Evolutionary conservation across 2,888 invertebrate genomes (phyloP).

Genomic region (Cataglyphis livida): DNA sequence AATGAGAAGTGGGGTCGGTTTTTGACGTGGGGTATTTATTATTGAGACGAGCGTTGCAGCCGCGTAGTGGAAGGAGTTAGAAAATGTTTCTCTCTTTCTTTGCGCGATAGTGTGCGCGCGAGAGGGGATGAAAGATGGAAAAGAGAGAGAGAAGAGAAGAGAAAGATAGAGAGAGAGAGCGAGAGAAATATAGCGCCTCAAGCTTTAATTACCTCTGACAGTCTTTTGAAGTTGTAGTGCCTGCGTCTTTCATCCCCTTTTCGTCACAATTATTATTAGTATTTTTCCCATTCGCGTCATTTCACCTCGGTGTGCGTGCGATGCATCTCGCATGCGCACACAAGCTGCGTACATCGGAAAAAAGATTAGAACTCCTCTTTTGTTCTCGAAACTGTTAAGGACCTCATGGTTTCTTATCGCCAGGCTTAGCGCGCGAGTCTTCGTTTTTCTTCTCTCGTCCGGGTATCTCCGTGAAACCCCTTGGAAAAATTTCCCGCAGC

Average conservation of each 20-base stretch:
- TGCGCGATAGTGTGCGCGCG: conserved; percentile 29
- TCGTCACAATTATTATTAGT: conserved; percentile 73
- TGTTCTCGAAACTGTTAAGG: conserved; percentile 40
- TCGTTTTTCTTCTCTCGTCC: conserved; percentile 15
- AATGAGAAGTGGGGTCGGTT: conserved; percentile 75
- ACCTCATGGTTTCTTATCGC: conserved; percentile 44
- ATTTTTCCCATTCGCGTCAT: conserved; percentile 59
- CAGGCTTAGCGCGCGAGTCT: conserved; percentile 21
- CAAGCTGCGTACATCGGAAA: conserved; percentile 25
- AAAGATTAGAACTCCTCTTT: conserved; percentile 24
- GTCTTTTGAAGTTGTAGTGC: conserved; percentile 75
- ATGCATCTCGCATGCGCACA: conserved; percentile 30
- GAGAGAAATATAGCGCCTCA: conserved; percentile 76
- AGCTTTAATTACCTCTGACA: conserved; percentile 80
- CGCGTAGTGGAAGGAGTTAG: conserved; percentile 42
- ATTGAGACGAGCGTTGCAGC: conserved; percentile 73
- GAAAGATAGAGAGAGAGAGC: not conserved
- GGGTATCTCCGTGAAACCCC: conserved; percentile 24
- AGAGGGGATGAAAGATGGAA: conserved; percentile 12
- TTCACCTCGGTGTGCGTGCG: conserved; percentile 22
- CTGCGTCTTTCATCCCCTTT: conserved; percentile 57
- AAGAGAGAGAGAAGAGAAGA: not conserved
- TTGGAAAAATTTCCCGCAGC: conserved; percentile 44
- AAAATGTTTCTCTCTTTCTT: conserved; percentile 40
- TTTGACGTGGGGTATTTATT: conserved; percentile 77